phyloP scores from a whole-genome alignment of 2,888 invertebrate genomes.

The Mythimna impura region DNA sequence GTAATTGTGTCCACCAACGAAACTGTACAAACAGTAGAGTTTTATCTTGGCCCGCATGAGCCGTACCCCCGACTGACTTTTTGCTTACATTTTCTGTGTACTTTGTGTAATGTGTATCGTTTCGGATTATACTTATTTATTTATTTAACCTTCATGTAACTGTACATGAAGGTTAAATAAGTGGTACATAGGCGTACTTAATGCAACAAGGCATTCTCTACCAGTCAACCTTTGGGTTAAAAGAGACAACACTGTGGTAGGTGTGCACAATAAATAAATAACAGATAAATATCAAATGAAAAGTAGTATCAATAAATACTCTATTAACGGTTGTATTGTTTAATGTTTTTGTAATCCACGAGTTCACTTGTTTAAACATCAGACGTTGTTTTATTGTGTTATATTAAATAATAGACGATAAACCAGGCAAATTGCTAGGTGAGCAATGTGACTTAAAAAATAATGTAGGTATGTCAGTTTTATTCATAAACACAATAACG shows the following conservation, averaged over 20 bases:
- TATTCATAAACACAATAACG: not conserved
- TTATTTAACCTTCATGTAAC: no score
- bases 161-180: no score
- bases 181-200: no score
- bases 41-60: slow-evolving; percentile 69
- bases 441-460: slow-evolving; percentile 19
- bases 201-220: no score
- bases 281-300: no score
- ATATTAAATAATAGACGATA: slow-evolving; percentile 19
- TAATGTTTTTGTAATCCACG: slow-evolving; percentile 57
- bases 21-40: slow-evolving; percentile 62
- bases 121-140: slow-evolving; percentile 44
- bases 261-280: no score
- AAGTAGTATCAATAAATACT: no score
- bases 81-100: slow-evolving; percentile 60
- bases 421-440: slow-evolving; percentile 31
- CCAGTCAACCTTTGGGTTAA: no score
- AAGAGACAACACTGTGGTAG: no score
- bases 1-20: slow-evolving; percentile 30
- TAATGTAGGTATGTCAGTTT: not conserved
- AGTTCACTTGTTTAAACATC: slow-evolving; percentile 51
- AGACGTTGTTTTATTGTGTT: slow-evolving; percentile 36
- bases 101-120: slow-evolving; percentile 55
- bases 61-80: slow-evolving; percentile 50
- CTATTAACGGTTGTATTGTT: slow-evolving; percentile 56